Percentiles rank a stretch among this genome's conserved stretches.
Conservation (phyloP, 2,888 invertebrate species). For the Morpho achilles region DNA sequence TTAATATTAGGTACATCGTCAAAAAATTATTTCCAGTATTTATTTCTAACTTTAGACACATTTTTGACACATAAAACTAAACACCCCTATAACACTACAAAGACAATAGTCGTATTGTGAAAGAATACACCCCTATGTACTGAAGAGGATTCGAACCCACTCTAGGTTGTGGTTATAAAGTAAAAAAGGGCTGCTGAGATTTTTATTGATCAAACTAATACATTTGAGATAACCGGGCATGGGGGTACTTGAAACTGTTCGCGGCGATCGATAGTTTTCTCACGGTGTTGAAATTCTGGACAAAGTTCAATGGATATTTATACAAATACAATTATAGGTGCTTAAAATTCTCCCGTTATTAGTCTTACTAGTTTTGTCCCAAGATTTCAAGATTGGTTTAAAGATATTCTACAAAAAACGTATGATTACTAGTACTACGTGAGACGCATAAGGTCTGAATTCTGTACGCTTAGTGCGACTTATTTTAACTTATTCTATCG, state of each 20-base stretch:
- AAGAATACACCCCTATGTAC: conserved; percentile 36
- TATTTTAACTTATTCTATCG: too few species aligned
- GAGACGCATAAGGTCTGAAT: too few species aligned
- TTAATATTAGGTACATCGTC: too few species aligned
- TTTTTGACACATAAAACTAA: conserved; percentile 9
- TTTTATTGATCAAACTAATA: conserved; percentile 40
- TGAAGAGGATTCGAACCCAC: conserved; percentile 33
- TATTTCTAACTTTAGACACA: not conserved
- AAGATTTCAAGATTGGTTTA: too few species aligned
- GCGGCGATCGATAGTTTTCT: conserved; percentile 7
- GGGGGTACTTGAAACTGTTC: conserved; percentile 30
- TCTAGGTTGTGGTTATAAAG: conserved; percentile 24
- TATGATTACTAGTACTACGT: too few species aligned
- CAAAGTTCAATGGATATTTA: too few species aligned
- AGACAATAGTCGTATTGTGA: conserved; percentile 25
- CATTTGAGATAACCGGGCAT: conserved; percentile 33
- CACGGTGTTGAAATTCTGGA: not conserved
- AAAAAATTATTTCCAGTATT: too few species aligned
- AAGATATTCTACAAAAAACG: too few species aligned
- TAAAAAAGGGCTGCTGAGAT: conserved; percentile 31
- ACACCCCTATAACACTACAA: conserved; percentile 19
- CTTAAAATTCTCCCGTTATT: too few species aligned
- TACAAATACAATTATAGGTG: too few species aligned
- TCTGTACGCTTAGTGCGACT: too few species aligned
- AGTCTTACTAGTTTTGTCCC: too few species aligned